A percentile compares a stretch with the other conserved stretches of the same genome.
phyloP scores from a whole-genome alignment of 2,888 invertebrate genomes.

The Rotaria magnacalcarata region DNA sequence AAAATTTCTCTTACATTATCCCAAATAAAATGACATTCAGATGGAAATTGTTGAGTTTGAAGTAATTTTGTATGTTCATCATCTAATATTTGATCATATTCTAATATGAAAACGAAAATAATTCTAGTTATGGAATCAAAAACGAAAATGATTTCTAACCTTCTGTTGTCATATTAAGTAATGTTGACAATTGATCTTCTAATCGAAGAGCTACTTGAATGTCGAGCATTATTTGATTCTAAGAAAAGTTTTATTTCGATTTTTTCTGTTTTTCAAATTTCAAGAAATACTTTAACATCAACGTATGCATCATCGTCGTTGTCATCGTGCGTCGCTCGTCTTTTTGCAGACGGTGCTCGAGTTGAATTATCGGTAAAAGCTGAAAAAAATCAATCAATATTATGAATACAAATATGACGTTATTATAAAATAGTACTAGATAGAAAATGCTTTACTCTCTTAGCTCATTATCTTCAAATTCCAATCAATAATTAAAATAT shows the following conservation, averaged over 20 bases:
- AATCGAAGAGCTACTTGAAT: slow-evolving; percentile 39
- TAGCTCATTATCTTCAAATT: no score
- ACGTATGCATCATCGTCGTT: background rate
- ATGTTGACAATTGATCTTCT: slow-evolving; percentile 44
- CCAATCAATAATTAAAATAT: no score
- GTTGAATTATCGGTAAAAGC: background rate
- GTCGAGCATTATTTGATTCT: slow-evolving; percentile 42
- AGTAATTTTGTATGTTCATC: slow-evolving; percentile 33
- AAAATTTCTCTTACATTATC: background rate
- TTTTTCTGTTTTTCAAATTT: background rate
- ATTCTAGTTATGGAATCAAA: no score
- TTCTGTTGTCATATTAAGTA: slow-evolving; percentile 44
- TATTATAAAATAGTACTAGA: no score
- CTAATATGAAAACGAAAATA: background rate
- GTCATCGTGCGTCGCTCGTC: background rate
- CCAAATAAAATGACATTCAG: background rate
- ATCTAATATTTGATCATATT: slow-evolving; percentile 44
- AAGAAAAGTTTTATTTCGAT: background rate
- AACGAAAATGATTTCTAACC: slow-evolving; percentile 19
- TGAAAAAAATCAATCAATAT: background rate
- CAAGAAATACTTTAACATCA: background rate
- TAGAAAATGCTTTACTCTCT: no score
- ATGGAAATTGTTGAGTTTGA: background rate
- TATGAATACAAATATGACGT: no score
- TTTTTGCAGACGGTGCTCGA: background rate